These are phyloP conservation scores for Mesocricetus auratus DNA, from an alignment of 2,113 vertebrate species.

Conservation along the genomic window DNA sequence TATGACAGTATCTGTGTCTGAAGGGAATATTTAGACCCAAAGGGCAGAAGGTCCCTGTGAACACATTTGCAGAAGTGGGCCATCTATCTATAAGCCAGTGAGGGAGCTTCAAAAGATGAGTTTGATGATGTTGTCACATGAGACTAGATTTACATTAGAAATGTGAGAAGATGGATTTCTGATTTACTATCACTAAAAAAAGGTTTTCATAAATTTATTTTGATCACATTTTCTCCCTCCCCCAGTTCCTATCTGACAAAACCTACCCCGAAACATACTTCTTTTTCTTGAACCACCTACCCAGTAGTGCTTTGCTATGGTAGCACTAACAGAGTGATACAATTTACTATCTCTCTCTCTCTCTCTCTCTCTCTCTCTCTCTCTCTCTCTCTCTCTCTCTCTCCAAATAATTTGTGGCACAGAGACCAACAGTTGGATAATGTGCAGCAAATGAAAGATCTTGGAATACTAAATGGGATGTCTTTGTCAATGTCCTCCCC, in stretches of 20 bases:
- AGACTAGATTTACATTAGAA: not conserved
- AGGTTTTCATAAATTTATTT: not conserved
- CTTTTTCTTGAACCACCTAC: not conserved
- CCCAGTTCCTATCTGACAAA: not conserved
- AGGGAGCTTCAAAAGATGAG: not conserved
- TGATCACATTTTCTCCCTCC: not conserved
- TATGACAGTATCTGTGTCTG: not conserved
- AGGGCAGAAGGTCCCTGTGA: not conserved
- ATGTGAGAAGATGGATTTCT: conserved; percentile 27
- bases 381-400: not conserved
- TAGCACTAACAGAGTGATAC: not conserved
- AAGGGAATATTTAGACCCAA: not conserved
- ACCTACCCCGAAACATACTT: not conserved
- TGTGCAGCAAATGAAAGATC: not conserved
- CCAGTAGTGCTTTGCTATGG: not conserved
- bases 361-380: not conserved
- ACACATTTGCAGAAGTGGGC: not conserved
- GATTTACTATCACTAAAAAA: not conserved
- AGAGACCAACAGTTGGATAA: not conserved
- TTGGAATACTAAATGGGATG: not conserved
- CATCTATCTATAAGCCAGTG: not conserved
- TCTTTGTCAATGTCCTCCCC: not conserved
- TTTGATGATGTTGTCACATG: not conserved
- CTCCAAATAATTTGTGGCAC: not conserved
- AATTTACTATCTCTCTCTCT: not conserved